phyloP scores from a whole-genome alignment of 2,888 invertebrate genomes.

The Rhagonycha fulva region DNA sequence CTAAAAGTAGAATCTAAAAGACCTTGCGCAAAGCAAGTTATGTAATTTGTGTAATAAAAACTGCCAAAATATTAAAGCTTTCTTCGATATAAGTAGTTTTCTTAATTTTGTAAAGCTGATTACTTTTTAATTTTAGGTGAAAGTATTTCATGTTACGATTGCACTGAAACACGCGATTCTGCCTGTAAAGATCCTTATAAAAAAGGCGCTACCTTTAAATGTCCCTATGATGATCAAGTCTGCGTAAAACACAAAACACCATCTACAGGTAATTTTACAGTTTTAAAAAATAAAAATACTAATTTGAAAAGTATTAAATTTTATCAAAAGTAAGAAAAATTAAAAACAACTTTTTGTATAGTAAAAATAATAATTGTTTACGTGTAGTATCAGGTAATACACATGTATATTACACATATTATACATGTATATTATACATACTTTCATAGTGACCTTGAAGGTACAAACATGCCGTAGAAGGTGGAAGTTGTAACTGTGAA shows the following conservation, averaged over 20 bases:
- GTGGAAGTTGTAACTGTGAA: no score
- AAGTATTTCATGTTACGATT: background rate
- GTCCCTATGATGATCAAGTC: background rate
- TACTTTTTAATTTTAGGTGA: background rate
- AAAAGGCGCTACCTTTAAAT: background rate
- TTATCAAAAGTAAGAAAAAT: no score
- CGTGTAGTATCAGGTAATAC: no score
- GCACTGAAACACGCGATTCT: background rate
- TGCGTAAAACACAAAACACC: conserved; percentile 3
- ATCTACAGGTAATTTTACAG: background rate
- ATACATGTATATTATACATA: no score
- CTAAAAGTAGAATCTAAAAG: background rate
- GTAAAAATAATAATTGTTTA: no score
- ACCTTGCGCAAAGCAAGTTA: background rate
- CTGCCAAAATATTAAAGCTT: background rate
- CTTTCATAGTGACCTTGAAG: no score
- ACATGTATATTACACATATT: no score
- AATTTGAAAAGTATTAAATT: no score
- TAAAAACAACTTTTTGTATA: no score
- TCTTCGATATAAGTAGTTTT: background rate
- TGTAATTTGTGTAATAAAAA: background rate
- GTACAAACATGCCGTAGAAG: no score
- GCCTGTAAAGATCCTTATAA: background rate
- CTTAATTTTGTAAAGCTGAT: background rate
- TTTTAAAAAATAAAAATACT: no score